A percentile compares a stretch with the other conserved stretches of the same genome.
phyloP scores from a whole-genome alignment of 2,113 vertebrate genomes.

The Sylvietta virens region DNA sequence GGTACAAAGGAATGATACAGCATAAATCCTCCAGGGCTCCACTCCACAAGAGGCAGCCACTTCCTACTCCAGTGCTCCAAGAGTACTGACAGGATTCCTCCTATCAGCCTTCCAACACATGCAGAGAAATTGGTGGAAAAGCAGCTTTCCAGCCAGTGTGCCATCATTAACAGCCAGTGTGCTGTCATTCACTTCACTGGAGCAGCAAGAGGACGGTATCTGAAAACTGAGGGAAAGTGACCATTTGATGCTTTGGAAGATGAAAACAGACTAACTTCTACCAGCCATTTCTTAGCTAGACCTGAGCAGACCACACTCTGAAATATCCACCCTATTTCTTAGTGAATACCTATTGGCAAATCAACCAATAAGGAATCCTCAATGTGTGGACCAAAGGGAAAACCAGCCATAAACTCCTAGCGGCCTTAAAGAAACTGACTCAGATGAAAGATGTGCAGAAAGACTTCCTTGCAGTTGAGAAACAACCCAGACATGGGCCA shows the following conservation, averaged over 20 bases:
- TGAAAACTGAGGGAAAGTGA: neutral
- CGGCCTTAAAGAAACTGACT: neutral
- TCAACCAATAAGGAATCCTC: neutral
- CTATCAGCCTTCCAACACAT: neutral
- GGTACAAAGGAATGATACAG: conserved; percentile 7
- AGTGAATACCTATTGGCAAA: neutral
- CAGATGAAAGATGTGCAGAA: neutral
- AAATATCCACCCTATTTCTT: neutral
- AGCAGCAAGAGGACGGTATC: neutral
- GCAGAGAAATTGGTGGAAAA: neutral
- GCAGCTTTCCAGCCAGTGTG: neutral
- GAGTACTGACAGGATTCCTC: neutral
- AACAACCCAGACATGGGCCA: neutral
- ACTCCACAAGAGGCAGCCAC: neutral
- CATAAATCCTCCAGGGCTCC: neutral
- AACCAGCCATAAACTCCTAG: neutral
- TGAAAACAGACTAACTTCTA: neutral
- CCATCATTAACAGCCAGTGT: neutral
- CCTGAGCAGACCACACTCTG: neutral
- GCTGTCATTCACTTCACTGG: neutral
- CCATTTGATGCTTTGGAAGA: neutral
- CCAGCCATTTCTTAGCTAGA: neutral
- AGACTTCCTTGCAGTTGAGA: neutral
- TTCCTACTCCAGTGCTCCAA: neutral
- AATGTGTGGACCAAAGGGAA: neutral